Percentiles rank a stretch among this genome's conserved stretches.
phyloP scores from a whole-genome alignment of 2,797 vertebrate species.

The Chloroceryle inda region DNA sequence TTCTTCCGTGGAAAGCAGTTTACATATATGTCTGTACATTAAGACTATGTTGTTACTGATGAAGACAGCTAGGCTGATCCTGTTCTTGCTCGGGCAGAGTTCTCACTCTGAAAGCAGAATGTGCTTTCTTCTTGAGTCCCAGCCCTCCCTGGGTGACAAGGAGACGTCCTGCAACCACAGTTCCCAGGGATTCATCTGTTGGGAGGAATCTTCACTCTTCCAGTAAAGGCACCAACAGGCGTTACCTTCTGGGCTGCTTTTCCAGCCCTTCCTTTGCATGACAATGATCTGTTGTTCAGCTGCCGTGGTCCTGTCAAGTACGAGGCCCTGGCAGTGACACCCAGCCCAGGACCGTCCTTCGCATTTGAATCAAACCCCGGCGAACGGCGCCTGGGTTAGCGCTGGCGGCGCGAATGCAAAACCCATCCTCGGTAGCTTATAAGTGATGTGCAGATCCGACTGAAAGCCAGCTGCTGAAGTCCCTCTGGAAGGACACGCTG shows the following conservation, averaged over 20 bases:
- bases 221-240: not conserved
- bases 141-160: not conserved
- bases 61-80: not conserved
- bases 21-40: not conserved
- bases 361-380: not conserved
- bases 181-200: not conserved
- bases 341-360: not conserved
- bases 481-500: not conserved
- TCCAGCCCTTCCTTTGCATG: not conserved
- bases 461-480: not conserved
- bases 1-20: constrained; percentile 33
- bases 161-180: not conserved
- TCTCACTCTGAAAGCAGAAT: not conserved
- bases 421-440: constrained; percentile 27
- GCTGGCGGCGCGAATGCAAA: not conserved
- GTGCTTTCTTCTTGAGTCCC: not conserved
- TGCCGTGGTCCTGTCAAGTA: not conserved
- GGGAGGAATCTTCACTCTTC: not conserved
- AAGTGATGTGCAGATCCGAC: not conserved
- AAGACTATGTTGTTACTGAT: not conserved
- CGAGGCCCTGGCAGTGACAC: not conserved
- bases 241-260: not conserved
- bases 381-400: not conserved
- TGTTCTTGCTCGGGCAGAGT: not conserved
- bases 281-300: not conserved